phyloP scores from a whole-genome alignment of 2,888 invertebrate species.

The Tortrix viridana region DNA sequence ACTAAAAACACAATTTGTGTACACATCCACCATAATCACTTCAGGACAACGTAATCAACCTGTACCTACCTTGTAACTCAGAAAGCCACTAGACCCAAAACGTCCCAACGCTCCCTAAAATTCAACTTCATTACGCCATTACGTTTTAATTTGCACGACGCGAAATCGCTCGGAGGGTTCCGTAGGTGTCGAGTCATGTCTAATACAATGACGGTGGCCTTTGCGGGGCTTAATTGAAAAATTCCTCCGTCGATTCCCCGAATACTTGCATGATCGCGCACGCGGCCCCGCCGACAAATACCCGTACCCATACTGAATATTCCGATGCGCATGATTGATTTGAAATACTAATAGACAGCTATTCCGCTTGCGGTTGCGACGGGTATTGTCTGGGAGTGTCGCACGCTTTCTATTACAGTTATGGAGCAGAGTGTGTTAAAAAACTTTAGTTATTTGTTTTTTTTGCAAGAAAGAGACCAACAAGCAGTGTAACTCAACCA shows the following conservation, averaged over 20 bases:
- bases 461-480: too few species aligned
- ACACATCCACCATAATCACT: too few species aligned
- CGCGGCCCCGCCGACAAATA: slow-evolving; percentile 41
- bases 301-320: slow-evolving; percentile 41
- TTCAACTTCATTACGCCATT: slow-evolving; percentile 10
- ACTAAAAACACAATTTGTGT: too few species aligned
- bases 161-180: slow-evolving; percentile 17
- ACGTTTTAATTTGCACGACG: slow-evolving; percentile 31
- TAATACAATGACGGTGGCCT: slow-evolving; percentile 52
- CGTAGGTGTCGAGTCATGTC: slow-evolving; percentile 52
- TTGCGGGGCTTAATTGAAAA: slow-evolving; percentile 61
- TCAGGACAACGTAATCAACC: too few species aligned
- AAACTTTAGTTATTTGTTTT: too few species aligned
- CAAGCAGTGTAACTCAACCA: too few species aligned
- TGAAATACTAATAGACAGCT: slow-evolving; percentile 20
- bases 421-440: not conserved
- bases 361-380: slow-evolving; percentile 1
- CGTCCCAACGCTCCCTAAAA: not conserved
- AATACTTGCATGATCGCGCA: slow-evolving; percentile 59
- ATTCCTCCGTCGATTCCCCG: slow-evolving; percentile 55
- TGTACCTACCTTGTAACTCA: too few species aligned
- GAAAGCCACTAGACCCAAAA: too few species aligned
- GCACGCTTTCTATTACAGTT: not conserved
- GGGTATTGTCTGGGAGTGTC: not conserved
- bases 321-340: slow-evolving; percentile 35